Conservation (phyloP, 2,888 invertebrate species). For the Epinotia brunnichana region DNA sequence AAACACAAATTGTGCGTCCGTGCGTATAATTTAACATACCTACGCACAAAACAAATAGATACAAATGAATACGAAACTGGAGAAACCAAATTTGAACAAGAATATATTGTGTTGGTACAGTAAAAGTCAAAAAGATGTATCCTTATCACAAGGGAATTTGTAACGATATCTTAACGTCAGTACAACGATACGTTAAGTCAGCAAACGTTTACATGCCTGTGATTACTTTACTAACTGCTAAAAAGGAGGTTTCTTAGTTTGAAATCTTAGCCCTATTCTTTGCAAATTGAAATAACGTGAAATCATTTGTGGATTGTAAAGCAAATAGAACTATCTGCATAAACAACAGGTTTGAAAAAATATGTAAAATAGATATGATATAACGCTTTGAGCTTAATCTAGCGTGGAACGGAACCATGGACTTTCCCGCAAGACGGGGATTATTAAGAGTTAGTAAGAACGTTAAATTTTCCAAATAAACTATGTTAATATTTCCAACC, state of each 20-base stretch:
- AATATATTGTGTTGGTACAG: constrained; percentile 15
- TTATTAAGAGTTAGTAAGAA: no score
- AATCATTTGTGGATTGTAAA: neutral
- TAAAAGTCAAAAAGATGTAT: no score
- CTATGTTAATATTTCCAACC: no score
- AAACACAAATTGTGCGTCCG: neutral
- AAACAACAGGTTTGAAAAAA: no score
- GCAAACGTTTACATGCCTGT: neutral
- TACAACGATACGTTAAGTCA: neutral
- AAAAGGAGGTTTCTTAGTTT: neutral
- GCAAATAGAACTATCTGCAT: no score
- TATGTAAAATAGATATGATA: no score
- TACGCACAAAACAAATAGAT: constrained; percentile 8
- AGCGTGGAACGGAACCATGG: no score
- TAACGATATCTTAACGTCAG: neutral
- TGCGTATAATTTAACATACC: constrained; percentile 1
- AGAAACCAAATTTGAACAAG: constrained; percentile 6
- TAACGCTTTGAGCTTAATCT: no score
- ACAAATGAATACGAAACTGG: neutral
- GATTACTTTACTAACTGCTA: constrained; percentile 7
- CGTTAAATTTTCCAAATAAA: no score
- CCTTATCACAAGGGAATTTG: no score
- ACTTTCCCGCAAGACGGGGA: no score
- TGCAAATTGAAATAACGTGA: neutral
- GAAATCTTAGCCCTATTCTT: neutral